Evolutionary conservation across 2,888 invertebrate genomes (phyloP), one percentile per base, ranked within the genome.

Genomic region (Itoplectis maculator): DNA sequence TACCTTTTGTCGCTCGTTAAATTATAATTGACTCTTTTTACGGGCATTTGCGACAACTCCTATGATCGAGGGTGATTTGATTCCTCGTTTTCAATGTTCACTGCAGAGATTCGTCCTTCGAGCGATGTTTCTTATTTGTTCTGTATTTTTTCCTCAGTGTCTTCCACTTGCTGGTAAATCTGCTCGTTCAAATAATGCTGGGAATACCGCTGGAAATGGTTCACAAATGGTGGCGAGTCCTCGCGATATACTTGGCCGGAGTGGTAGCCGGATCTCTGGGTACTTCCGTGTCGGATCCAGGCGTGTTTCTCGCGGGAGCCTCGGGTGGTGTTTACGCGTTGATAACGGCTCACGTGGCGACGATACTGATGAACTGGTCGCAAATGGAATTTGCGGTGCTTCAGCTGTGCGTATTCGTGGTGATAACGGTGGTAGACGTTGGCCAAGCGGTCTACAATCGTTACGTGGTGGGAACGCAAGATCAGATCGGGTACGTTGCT

Each of bases 201-300:
- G 99, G 99, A 0, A 95, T 99, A 9, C 98, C 99, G 0, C 93
- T 99, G 82, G 99, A 99, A 93, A 96, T 99, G 96, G 99, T 99
- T 0, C 99, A 99, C 93, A 96, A 96, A 86, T 98, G 98, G 96
- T 98, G 98, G 98, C 94, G 99, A 66, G 97, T 99, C 6, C 94
- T 96, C 0, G 93, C 96, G 11, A 96, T 98, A 40, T 98, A 98
- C 92, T 91, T 97, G 49, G 96, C 97, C 0, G 98, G 98, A 0
- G 98, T 98, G 0, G 92, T 96, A 0, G 97, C 97, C 0, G 98
- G 98, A 2, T 97, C 97, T 0, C 94, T 97, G 85, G 96, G 96
- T 3, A 97, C 97, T 9, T 97, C 97, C 6, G 94, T 98, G 11
- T 95, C 96, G 0, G 97, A 97, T 92, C 97, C 97, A 0, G 92